Evolutionary conservation across 1,140 invertebrate species (phyloP).

Genomic region (Triops cancriformis): DNA sequence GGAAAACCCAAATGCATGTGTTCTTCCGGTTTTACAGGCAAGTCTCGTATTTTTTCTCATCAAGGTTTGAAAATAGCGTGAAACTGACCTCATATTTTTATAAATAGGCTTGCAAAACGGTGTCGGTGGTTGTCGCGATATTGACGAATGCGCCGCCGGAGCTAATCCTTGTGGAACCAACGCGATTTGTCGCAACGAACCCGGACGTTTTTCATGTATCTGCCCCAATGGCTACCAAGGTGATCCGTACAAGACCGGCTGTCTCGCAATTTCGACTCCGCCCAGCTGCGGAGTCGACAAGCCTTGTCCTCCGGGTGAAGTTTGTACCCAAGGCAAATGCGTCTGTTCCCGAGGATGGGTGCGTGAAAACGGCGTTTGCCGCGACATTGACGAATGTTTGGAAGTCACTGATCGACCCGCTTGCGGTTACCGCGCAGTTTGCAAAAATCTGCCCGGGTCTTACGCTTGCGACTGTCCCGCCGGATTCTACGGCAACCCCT

Average conservation of each 20-base stretch:
- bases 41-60: constrained; percentile 32
- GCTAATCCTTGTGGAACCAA: constrained; percentile 65
- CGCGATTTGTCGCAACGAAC: constrained; percentile 78
- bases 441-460: constrained; percentile 86
- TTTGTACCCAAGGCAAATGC: constrained; percentile 73
- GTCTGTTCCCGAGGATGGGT: constrained; percentile 76
- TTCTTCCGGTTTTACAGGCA: constrained; percentile 41
- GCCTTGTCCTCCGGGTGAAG: constrained; percentile 72
- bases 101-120: constrained; percentile 34
- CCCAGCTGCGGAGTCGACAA: constrained; percentile 58
- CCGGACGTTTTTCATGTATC: constrained; percentile 74
- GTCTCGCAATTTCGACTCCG: constrained; percentile 51
- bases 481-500: constrained; percentile 81
- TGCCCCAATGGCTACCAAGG: constrained; percentile 54
- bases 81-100: constrained; percentile 43
- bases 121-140: constrained; percentile 68
- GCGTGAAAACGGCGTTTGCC: constrained; percentile 64
- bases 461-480: constrained; percentile 84
- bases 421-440: constrained; percentile 77
- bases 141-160: constrained; percentile 62
- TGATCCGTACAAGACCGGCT: constrained; percentile 61
- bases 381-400: constrained; percentile 81
- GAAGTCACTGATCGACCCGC: constrained; percentile 58
- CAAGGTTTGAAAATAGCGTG: constrained; percentile 46
- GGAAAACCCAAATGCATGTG: constrained; percentile 75